These are phyloP conservation scores for Onychorhynchus coronatus DNA, from an alignment of 2,113 vertebrate species.

Conservation along the genomic window DNA sequence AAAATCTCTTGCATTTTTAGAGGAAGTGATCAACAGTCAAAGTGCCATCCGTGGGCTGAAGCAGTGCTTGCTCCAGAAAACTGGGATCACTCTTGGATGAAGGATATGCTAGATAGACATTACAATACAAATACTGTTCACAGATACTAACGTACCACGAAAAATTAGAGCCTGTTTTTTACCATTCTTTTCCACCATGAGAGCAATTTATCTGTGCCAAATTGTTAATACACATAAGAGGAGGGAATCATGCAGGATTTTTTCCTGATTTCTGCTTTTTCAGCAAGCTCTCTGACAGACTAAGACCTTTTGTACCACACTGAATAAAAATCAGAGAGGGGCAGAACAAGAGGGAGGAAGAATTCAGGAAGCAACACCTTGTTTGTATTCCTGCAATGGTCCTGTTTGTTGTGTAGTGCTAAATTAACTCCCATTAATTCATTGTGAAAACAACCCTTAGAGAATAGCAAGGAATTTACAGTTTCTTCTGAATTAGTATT, in stretches of 20 bases:
- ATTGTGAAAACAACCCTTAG: slow-evolving; percentile 63
- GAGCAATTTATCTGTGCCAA: background rate
- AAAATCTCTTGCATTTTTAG: background rate
- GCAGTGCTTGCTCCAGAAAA: background rate
- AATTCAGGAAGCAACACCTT: background rate
- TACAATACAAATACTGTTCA: background rate
- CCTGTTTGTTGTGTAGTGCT: slow-evolving; percentile 32
- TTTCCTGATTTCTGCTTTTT: background rate
- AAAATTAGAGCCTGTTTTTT: background rate
- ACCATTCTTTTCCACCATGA: background rate
- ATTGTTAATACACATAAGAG: background rate
- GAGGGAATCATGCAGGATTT: background rate
- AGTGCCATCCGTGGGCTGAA: background rate
- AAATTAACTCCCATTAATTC: slow-evolving; percentile 72
- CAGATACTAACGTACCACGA: background rate
- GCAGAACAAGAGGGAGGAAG: background rate
- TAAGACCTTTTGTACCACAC: background rate
- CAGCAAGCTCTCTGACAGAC: background rate
- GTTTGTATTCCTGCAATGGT: slow-evolving; percentile 43
- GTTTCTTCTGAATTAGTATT: slow-evolving; percentile 59
- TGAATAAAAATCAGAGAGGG: background rate
- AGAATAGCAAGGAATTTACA: slow-evolving; percentile 51
- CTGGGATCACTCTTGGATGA: background rate
- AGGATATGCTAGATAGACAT: accelerated
- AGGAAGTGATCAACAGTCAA: background rate